Conservation (phyloP, 2,113 vertebrate genomes). For the Carassius auratus region DNA sequence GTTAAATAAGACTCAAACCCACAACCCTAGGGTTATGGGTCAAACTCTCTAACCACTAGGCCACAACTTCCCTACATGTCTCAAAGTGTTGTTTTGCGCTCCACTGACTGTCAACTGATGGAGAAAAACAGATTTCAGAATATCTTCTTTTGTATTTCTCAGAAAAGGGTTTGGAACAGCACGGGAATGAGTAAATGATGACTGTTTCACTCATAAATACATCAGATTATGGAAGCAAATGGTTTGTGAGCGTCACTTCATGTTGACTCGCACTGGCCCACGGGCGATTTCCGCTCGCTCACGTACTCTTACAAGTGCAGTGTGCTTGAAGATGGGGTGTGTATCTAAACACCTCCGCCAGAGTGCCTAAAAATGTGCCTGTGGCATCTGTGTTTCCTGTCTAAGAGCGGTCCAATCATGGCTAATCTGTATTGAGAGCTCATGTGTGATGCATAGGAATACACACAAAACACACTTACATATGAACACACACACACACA, state of each 20-base stretch:
- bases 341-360: constrained; percentile 31
- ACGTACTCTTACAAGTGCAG: background rate
- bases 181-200: background rate
- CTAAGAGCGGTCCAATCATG: background rate
- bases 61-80: too few species aligned
- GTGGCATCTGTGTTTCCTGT: background rate
- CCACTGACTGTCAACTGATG: too few species aligned
- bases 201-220: background rate
- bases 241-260: background rate
- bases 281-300: background rate
- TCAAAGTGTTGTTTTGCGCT: too few species aligned
- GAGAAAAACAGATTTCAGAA: background rate
- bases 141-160: background rate
- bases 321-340: constrained; percentile 9
- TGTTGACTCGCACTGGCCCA: background rate
- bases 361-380: background rate
- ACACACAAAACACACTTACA: too few species aligned
- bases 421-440: background rate
- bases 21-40: too few species aligned
- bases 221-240: background rate
- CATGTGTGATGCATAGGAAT: background rate
- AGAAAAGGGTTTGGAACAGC: background rate
- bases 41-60: too few species aligned
- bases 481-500: constrained; percentile 33
- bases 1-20: too few species aligned